These are phyloP conservation scores for Strongylocentrotus purpuratus DNA, from an alignment of 35 echinoderm and acorn worm genomes.

Conservation along the genomic window DNA sequence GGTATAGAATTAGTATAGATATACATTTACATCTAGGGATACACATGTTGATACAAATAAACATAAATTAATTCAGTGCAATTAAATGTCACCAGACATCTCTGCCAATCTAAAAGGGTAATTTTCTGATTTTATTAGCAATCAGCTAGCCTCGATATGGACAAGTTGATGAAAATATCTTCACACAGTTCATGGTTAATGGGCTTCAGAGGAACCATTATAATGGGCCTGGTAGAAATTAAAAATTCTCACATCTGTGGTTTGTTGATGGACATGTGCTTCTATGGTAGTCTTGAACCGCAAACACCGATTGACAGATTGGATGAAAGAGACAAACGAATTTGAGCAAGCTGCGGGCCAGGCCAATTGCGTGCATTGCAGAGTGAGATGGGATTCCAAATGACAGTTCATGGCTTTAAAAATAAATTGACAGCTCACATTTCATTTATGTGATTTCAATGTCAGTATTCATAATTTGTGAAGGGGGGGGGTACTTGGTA, in stretches of 20 bases:
- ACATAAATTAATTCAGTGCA: too few species aligned
- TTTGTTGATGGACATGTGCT: not conserved
- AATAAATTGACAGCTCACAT: not conserved
- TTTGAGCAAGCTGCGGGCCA: not conserved
- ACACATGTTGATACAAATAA: too few species aligned
- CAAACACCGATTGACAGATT: not conserved
- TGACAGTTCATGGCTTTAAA: not conserved
- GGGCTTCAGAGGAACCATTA: not conserved
- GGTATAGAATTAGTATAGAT: too few species aligned
- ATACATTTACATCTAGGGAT: too few species aligned
- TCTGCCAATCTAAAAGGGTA: too few species aligned
- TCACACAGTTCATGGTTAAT: slow-evolving; percentile 3
- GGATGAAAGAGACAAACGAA: not conserved
- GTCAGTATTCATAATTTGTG: too few species aligned
- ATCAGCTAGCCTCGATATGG: not conserved
- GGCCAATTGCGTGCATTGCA: not conserved
- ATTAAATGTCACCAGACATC: too few species aligned
- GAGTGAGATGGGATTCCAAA: not conserved
- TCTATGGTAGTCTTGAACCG: not conserved
- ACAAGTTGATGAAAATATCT: slow-evolving; percentile 13
- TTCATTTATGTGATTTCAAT: too few species aligned
- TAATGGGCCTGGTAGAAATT: not conserved
- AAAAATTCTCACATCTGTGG: not conserved
- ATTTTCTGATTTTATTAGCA: not conserved
- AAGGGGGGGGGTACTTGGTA: too few species aligned